phyloP scores from a whole-genome alignment of 2,888 invertebrate species.

The Crepidodera aurea region DNA sequence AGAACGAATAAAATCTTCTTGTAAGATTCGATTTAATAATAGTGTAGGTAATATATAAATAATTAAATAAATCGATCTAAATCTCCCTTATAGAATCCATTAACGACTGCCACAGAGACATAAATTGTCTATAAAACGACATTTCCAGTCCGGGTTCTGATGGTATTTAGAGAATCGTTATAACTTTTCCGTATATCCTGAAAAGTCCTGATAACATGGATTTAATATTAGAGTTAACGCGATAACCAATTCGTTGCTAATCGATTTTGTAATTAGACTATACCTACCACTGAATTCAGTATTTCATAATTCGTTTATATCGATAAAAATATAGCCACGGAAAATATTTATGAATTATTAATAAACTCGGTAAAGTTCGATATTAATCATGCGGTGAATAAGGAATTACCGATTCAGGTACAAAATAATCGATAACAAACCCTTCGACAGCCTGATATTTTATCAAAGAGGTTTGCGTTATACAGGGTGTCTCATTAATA shows the following conservation, averaged over 20 bases:
- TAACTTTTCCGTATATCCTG: constrained; percentile 6
- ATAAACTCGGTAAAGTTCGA: too few relatives aligned
- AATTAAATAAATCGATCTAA: neutral
- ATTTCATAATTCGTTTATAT: neutral
- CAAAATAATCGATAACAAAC: too few relatives aligned
- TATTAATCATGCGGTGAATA: too few relatives aligned
- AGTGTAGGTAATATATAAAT: too few relatives aligned
- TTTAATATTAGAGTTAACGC: constrained; percentile 22
- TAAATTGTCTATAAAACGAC: neutral
- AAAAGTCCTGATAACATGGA: constrained; percentile 17
- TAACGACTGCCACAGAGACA: neutral
- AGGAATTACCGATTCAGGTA: too few relatives aligned
- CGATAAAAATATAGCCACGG: too few relatives aligned
- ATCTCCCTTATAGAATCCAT: neutral
- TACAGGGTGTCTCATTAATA: too few relatives aligned
- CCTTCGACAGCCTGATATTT: too few relatives aligned
- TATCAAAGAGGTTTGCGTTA: too few relatives aligned
- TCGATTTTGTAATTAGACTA: constrained; percentile 40
- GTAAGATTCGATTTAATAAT: too few relatives aligned
- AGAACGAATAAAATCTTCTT: too few relatives aligned
- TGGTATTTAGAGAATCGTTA: constrained; percentile 11
- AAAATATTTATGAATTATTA: too few relatives aligned
- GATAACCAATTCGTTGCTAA: constrained; percentile 27
- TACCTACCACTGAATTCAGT: neutral
- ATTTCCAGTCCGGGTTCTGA: neutral